Conservation (phyloP, 2,113 vertebrate species). For the Dinomys branickii region DNA sequence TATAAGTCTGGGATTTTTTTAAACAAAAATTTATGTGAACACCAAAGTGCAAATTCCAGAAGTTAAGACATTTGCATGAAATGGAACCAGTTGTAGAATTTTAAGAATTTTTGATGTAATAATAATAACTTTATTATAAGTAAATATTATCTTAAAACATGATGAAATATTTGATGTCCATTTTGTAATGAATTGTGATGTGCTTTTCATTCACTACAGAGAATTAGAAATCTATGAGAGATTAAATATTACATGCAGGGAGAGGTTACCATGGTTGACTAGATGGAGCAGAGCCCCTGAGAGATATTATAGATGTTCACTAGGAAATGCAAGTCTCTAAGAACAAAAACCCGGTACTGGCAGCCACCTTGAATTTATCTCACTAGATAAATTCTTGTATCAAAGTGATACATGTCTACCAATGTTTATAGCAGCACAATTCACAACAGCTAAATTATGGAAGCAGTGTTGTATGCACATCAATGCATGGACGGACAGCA, state of each 20-base stretch:
- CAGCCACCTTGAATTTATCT: neutral
- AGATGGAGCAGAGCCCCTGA: neutral
- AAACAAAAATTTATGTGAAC: neutral
- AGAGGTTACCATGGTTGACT: neutral
- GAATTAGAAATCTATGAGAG: neutral
- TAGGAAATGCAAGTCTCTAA: neutral
- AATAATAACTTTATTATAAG: neutral
- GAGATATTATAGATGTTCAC: neutral
- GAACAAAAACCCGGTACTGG: neutral
- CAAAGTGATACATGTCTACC: neutral
- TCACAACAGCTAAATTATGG: neutral
- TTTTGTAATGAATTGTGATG: neutral
- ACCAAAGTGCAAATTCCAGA: neutral
- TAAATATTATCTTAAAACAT: neutral
- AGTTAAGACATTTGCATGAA: neutral
- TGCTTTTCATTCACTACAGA: neutral
- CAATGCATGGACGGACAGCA: neutral
- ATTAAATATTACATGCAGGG: neutral
- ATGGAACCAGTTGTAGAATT: neutral
- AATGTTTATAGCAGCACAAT: neutral
- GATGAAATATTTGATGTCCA: neutral
- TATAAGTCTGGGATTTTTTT: neutral
- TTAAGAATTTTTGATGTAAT: neutral
- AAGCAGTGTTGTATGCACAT: neutral
- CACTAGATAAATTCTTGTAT: neutral